Base-by-base conservation (phyloP, 2,888 invertebrate species). In the Meliscaeva auricollis region DNA sequence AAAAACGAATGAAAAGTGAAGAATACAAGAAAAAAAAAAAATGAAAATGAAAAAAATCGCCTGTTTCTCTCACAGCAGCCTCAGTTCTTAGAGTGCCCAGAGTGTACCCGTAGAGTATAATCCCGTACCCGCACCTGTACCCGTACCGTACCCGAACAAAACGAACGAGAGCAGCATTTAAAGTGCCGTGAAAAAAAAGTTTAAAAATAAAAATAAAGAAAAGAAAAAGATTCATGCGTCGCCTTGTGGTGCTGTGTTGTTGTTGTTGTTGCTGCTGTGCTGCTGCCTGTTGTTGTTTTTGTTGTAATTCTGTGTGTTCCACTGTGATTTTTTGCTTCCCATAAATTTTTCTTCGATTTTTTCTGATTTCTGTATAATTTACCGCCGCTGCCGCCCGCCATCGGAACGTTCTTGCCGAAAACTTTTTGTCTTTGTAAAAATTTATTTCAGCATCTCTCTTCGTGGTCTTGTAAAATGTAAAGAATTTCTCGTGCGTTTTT, bases 291-390 rank as follows among this genome's bases (percentile, higher is more conserved):
- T 64, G 41, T 66, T 46, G 22, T 64, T 66, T 8, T 48, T 66
- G 32, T 66, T 66, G 48, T 66, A 66, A 35, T 20, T 60, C n/a
- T 75, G 64, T 74, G 77, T 72, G 46, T 73, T 3, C 26, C 3
- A 26, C 69, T 44, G 62, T 58, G 80, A 76, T 60, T 76, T 46
- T 69, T 80, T 60, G 66, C 26, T 84, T 80, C 68, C 50, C 75
- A 76, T 80, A 76, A 80, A 68, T 81, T 81, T 75, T 85, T 66
- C 76, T 84, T 83, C 79, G 69, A 82, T 62, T 79, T 79, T 74
- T 64, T 64, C 64, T 26, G 44, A 58, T 66, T 35, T 68, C 70
- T 38, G 22, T 7, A 38, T 48, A 9, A 52, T 48, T 41, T 62
- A 41, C 50, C 62, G 44, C 69, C 78, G 46, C 50, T 26, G 41